Percentiles rank a stretch among this genome's conserved stretches.
Conservation (phyloP, 2,113 vertebrate species). For the Caracal caracal region DNA sequence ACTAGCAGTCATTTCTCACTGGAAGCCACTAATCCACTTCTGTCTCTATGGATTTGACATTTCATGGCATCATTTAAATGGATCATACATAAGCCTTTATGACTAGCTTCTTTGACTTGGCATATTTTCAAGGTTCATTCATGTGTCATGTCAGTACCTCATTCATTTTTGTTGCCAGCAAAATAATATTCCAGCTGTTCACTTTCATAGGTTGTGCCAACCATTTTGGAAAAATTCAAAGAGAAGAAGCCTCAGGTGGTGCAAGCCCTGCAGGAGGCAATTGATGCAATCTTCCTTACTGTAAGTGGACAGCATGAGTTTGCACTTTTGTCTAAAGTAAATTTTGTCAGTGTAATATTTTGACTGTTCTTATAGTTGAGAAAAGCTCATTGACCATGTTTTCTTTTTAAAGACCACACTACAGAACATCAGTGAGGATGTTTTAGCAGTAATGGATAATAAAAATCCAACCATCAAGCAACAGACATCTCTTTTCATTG, state of each 20-base stretch:
- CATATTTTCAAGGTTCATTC: constrained; percentile 12
- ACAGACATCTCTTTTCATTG: constrained; percentile 97
- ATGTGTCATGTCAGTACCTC: background rate
- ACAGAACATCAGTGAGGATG: constrained; percentile 96
- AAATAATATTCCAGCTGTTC: background rate
- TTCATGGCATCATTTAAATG: background rate
- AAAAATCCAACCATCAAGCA: constrained; percentile 99
- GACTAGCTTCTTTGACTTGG: constrained; percentile 10
- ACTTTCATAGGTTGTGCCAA: constrained; percentile 93
- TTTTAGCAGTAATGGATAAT: constrained; percentile 98
- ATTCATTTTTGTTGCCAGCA: background rate
- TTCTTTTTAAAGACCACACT: constrained; percentile 91
- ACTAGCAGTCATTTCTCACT: background rate
- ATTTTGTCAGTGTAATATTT: constrained; percentile 2
- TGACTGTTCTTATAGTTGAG: constrained; percentile 13
- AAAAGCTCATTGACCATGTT: constrained; percentile 42
- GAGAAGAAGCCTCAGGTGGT: constrained; percentile 99
- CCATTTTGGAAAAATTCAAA: constrained; percentile 98
- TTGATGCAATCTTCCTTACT: constrained; percentile 97
- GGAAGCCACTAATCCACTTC: background rate
- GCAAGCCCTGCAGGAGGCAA: constrained; percentile 96
- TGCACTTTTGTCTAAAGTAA: background rate
- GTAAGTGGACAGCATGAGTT: constrained; percentile 86
- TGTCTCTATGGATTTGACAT: background rate
- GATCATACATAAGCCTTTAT: background rate